These are phyloP conservation scores for Pedetes capensis DNA, from an alignment of 2,113 vertebrate genomes.

Conservation along the genomic window DNA sequence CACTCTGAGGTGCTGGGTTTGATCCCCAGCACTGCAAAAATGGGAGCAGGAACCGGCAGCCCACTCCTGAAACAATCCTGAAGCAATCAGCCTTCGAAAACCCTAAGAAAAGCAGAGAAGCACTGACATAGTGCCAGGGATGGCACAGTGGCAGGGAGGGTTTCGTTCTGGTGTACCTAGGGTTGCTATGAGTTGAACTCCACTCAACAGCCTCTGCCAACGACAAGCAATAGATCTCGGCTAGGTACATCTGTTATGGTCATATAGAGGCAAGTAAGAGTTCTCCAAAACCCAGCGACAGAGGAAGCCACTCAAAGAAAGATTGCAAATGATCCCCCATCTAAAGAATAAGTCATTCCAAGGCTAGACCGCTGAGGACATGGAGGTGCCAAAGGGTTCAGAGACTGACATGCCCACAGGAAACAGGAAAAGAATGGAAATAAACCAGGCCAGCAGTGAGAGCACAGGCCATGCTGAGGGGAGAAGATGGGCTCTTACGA, in stretches of 20 bases:
- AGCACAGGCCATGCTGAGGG: neutral
- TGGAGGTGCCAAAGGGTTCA: neutral
- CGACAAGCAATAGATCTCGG: neutral
- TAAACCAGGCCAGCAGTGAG: neutral
- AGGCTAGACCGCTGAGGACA: neutral
- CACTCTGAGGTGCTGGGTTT: too few species aligned
- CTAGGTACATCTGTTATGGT: neutral
- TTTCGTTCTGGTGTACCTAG: too few species aligned
- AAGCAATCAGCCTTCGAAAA: too few species aligned
- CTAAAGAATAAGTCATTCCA: neutral
- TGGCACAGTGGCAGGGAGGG: too few species aligned
- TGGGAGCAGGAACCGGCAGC: too few species aligned
- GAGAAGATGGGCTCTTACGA: neutral
- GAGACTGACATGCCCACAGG: neutral
- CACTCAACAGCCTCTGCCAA: too few species aligned
- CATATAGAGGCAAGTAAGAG: rapidly evolving
- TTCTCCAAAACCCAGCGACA: neutral
- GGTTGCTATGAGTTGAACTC: too few species aligned
- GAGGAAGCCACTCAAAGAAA: neutral
- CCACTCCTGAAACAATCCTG: too few species aligned
- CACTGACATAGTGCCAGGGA: too few species aligned
- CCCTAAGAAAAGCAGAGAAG: too few species aligned
- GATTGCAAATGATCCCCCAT: neutral
- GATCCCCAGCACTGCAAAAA: too few species aligned
- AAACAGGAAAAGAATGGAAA: neutral